Conservation (phyloP, 2,113 vertebrate genomes). For the Pluvianellus socialis region DNA sequence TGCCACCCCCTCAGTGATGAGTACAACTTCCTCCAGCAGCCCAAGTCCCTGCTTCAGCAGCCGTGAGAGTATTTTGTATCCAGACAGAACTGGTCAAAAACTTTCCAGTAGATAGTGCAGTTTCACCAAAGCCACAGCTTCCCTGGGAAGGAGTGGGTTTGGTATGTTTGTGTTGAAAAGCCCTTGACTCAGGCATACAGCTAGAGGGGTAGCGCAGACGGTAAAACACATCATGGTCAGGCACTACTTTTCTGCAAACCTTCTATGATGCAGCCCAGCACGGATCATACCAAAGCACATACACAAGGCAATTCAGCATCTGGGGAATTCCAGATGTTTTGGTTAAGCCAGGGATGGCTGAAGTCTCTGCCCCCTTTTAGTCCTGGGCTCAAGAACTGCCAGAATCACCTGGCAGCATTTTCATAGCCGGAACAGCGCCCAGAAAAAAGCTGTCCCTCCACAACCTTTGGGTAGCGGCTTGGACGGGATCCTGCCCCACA, state of each 20-base stretch:
- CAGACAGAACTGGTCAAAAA: not conserved
- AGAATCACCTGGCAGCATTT: not conserved
- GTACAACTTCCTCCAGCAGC: not conserved
- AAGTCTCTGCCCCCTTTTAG: not conserved
- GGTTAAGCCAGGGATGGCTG: not conserved
- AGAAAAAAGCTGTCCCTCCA: fast-evolving
- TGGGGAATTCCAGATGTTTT: not conserved
- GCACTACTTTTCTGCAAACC: not conserved
- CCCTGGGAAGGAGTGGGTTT: not conserved
- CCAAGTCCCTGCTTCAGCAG: not conserved
- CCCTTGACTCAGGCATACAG: not conserved
- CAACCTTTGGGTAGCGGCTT: not conserved
- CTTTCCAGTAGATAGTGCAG: not conserved
- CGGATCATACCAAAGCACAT: not conserved
- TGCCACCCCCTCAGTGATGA: not conserved
- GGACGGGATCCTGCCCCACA: not conserved
- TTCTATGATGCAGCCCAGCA: fast-evolving
- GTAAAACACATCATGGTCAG: fast-evolving
- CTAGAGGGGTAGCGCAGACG: not conserved
- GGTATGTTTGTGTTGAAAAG: not conserved
- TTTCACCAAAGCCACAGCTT: not conserved
- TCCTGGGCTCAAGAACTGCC: not conserved
- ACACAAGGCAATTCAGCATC: fast-evolving
- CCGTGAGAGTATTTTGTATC: not conserved
- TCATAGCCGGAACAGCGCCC: fast-evolving